Evolutionary conservation across 2,113 vertebrate genomes (phyloP), one percentile per base, ranked within the genome.

Genomic region (Oreochromis spilurus): DNA sequence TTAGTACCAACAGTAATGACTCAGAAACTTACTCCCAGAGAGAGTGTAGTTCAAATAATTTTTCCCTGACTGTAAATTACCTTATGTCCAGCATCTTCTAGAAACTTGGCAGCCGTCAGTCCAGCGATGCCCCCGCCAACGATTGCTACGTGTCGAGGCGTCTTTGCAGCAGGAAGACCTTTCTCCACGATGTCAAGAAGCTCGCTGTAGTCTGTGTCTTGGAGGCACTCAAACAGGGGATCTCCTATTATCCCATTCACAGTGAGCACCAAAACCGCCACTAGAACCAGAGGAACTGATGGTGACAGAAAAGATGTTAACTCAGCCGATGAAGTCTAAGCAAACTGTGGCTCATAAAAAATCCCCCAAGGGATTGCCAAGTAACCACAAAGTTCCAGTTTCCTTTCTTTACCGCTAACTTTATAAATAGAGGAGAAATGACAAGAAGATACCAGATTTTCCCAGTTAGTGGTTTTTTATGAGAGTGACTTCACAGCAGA

Each of bases 51-150:
- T 65, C 12, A 38, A 65, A 38, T 65, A 0, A 13, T 21, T 24
- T n/a, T 38, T 7, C 19, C 60, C 2, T 38, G 60, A 65, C 60
- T 21, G 19, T 38, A 21, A 65, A 38, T 1, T 38, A 79, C 97
- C 97, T 97, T 96, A 83, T 97, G 97, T 38, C 97, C 97, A 0
- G 96, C 96, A 4, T 97, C 96, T 13, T 97, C 94, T 58, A 98
- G 89, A 86, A 97, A 87, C 91, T 97, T 97, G 52, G 97, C 97
- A 1, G 97, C 97, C 5, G 97, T 96, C 83, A 97, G 94, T 43
- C 97, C 97, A 1, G 97, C 95, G 9, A 97, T 94, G 14, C 97
- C 97, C 0, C 95, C 97, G 1, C 97, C 97, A 3, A 98, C 93
- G 79, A 98, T 90, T 0, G 95, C 94, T 6, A 97, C 86, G 4